These are phyloP conservation scores for Acanthisitta chloris DNA, from an alignment of 2,113 vertebrate species.

Conservation along the genomic window DNA sequence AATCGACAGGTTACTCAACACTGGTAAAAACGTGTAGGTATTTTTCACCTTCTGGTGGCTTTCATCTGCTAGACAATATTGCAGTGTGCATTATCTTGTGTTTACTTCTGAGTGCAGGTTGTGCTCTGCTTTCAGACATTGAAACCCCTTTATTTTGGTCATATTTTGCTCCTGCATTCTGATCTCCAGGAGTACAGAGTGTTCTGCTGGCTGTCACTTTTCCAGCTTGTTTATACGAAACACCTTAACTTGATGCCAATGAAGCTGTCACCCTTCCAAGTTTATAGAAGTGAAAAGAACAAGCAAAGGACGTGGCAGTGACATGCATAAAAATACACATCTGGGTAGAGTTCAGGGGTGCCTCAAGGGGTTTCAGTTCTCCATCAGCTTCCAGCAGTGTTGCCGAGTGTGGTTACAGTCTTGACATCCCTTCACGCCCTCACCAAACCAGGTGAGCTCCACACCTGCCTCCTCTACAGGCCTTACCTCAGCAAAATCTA, in stretches of 20 bases:
- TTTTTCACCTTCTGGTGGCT: background rate
- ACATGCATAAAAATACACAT: rapidly evolving
- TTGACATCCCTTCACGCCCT: background rate
- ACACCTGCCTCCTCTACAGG: background rate
- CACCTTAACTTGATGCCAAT: background rate
- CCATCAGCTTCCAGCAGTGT: background rate
- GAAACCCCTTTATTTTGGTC: background rate
- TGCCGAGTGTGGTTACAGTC: rapidly evolving
- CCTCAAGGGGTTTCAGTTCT: background rate
- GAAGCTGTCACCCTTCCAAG: background rate
- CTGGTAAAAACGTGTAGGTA: background rate
- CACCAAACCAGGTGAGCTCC: background rate
- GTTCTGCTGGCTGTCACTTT: background rate
- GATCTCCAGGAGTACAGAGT: background rate
- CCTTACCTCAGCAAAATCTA: background rate
- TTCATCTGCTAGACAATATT: background rate
- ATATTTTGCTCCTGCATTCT: background rate
- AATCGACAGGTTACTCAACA: background rate
- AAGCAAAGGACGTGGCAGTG: background rate
- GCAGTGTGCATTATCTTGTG: background rate
- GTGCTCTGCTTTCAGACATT: background rate
- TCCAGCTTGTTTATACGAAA: background rate
- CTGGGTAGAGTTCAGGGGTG: background rate
- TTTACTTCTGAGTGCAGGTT: background rate
- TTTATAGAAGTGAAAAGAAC: background rate